These are phyloP conservation scores for Aspidoscelis tigris DNA, from an alignment of 2,113 vertebrate genomes.

Conservation along the genomic window DNA sequence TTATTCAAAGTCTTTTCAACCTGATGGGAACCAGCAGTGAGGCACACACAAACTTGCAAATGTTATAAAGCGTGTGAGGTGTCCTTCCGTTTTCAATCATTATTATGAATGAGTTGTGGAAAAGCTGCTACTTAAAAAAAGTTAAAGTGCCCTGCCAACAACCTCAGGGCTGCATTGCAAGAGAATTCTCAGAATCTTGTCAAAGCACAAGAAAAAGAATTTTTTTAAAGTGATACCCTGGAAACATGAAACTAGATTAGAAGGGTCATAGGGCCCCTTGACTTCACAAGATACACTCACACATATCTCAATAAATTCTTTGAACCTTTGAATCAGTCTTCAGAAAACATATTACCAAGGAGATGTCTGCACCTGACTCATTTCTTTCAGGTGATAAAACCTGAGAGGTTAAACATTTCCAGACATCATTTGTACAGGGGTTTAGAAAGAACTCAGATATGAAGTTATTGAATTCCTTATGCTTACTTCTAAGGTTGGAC, in stretches of 20 bases:
- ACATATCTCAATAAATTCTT: slow-evolving; percentile 19
- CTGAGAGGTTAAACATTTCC: not conserved
- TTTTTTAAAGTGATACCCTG: not conserved
- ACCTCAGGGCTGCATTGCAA: too few relatives aligned
- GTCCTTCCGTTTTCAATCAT: too few relatives aligned
- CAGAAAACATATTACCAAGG: slow-evolving; percentile 5
- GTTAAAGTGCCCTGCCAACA: too few relatives aligned
- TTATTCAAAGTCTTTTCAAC: too few relatives aligned
- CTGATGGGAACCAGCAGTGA: too few relatives aligned
- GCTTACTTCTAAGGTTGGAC: not conserved
- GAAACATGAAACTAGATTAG: not conserved
- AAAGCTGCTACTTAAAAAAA: too few relatives aligned
- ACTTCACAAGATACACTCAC: not conserved
- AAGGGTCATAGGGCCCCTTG: not conserved
- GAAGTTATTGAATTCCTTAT: not conserved
- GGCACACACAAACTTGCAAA: too few relatives aligned
- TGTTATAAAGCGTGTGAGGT: too few relatives aligned
- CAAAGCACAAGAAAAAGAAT: not conserved
- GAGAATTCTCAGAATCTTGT: not conserved
- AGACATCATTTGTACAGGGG: not conserved
- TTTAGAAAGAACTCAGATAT: not conserved
- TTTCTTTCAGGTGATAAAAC: not conserved
- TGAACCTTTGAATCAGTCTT: slow-evolving; percentile 2
- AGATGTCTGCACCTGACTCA: slow-evolving; percentile 4
- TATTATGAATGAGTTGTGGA: too few relatives aligned